Conservation (phyloP, 2,113 vertebrate genomes). For the Columba livia region DNA sequence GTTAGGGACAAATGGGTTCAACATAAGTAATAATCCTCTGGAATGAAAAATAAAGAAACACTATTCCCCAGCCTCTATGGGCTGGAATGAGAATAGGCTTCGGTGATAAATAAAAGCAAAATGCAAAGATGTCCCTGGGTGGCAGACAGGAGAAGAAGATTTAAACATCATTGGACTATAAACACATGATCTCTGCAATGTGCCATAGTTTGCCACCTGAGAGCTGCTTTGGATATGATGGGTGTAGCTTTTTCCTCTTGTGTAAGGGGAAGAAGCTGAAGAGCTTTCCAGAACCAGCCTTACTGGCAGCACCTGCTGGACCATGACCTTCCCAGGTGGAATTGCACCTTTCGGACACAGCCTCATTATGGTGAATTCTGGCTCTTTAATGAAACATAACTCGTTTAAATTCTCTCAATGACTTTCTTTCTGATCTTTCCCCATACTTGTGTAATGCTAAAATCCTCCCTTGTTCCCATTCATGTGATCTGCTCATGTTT, state of each 20-base stretch:
- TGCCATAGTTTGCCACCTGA: not conserved
- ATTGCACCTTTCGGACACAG: not conserved
- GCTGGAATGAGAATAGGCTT: not conserved
- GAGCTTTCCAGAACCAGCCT: not conserved
- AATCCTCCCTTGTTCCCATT: not conserved
- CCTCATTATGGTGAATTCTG: not conserved
- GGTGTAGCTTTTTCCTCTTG: not conserved
- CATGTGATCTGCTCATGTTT: not conserved
- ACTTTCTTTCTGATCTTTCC: not conserved
- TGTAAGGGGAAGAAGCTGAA: not conserved
- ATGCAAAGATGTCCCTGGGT: constrained; percentile 7
- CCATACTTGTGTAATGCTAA: not conserved
- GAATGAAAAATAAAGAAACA: not conserved
- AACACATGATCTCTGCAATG: not conserved
- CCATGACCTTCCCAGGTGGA: not conserved
- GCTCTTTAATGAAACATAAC: not conserved
- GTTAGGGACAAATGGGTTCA: constrained; percentile 40
- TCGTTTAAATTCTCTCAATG: not conserved
- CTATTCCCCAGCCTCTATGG: not conserved
- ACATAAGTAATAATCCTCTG: constrained; percentile 21
- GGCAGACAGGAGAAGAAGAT: not conserved
- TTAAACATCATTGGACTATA: not conserved
- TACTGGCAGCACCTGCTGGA: not conserved
- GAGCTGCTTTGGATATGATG: not conserved
- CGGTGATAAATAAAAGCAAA: not conserved